These are phyloP conservation scores for Dendrocincla tyrannina DNA, from an alignment of 2,797 vertebrate species.

Conservation along the genomic window DNA sequence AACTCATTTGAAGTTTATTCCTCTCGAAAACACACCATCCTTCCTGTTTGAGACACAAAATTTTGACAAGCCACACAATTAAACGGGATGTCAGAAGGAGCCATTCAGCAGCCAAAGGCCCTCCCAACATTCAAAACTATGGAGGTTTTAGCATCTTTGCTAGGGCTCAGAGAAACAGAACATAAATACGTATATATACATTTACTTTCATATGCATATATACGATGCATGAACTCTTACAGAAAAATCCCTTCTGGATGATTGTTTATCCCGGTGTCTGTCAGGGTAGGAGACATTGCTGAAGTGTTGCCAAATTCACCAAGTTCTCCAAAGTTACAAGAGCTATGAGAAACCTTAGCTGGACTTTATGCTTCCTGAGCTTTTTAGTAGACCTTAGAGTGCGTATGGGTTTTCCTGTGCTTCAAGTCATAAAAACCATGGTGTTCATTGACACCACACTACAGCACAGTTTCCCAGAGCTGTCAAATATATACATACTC, in stretches of 20 bases:
- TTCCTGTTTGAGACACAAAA: neutral
- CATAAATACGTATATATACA: neutral
- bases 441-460: neutral
- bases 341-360: neutral
- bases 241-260: neutral
- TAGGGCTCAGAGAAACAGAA: neutral
- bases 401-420: neutral
- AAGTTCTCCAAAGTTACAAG: neutral
- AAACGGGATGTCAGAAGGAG: neutral
- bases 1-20: neutral
- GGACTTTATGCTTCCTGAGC: slow-evolving; percentile 40
- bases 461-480: neutral
- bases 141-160: neutral
- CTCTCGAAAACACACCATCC: neutral
- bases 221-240: neutral
- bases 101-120: neutral
- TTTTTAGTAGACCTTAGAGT: neutral
- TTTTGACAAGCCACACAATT: neutral
- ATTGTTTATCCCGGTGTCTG: accelerated
- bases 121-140: neutral
- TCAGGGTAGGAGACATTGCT: neutral
- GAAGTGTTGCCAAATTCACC: slow-evolving; percentile 45
- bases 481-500: neutral
- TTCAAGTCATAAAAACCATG: neutral
- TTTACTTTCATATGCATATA: neutral